Evolutionary conservation across 2,888 invertebrate genomes (phyloP).

Genomic region (Drosophila neotestacea): DNA sequence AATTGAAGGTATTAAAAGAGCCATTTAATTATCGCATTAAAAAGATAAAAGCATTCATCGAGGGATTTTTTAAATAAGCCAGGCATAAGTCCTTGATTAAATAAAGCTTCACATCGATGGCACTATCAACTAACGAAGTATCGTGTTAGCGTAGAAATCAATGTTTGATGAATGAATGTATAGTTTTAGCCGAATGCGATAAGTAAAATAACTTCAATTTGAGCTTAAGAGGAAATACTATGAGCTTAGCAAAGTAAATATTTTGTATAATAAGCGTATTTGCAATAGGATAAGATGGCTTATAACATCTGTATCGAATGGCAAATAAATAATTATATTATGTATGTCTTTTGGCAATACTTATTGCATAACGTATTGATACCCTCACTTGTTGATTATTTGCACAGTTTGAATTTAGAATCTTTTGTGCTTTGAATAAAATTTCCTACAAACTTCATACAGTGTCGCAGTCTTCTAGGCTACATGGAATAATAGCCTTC

Average conservation of each 20-base stretch:
- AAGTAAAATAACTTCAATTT: background rate
- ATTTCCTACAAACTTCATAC: slow-evolving; percentile 8
- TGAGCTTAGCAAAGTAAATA: background rate
- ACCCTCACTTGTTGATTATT: slow-evolving; percentile 14
- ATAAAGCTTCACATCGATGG: background rate
- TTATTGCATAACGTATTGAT: background rate
- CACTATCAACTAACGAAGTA: background rate
- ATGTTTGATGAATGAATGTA: no score
- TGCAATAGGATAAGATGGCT: background rate
- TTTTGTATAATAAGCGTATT: background rate
- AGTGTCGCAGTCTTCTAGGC: background rate
- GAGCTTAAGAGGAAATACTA: background rate
- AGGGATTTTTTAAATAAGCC: background rate
- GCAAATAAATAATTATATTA: background rate
- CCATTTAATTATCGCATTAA: slow-evolving; percentile 13
- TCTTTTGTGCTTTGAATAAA: background rate
- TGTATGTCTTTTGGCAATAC: background rate
- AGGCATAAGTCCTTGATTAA: background rate
- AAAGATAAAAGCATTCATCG: slow-evolving; percentile 3
- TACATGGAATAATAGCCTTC: background rate
- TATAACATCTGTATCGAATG: background rate
- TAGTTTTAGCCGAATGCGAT: background rate
- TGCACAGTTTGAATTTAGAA: slow-evolving; percentile 13
- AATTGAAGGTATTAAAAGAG: slow-evolving; percentile 53
- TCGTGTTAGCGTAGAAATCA: background rate